Evolutionary conservation across 2,888 invertebrate genomes (phyloP), one percentile per base, ranked within the genome.

Genomic region (Steinernema scapterisci): DNA sequence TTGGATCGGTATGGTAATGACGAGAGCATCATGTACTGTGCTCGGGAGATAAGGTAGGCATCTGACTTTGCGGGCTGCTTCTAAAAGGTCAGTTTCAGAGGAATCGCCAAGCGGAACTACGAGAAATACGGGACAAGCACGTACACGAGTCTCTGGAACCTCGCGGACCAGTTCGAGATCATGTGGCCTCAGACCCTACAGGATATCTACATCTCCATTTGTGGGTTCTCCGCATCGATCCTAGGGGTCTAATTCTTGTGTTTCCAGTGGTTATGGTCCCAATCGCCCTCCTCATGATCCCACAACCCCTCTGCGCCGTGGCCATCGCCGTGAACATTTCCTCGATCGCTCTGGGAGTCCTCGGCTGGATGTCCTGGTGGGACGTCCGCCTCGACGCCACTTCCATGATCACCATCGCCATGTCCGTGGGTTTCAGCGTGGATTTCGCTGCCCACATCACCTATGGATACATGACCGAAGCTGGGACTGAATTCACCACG

Each of bases 381-480:
- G 74, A 63, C 25, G 83, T 85, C 48, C 80, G 80, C 43, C 72
- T 85, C 25, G 84, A 85, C 70, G 84, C 84, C n/a, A 85, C 84
- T 1, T 84, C 84, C 1, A 85, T 85, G 85, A 85, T 85, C 43
- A 84, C 85, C 1, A 83, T 85, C n/a, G 85, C 85, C 11, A 85
- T 85, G 84, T 82, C 81, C 71, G 85, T 85, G 7, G 85, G 85
- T 0, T 85, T 85, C 78, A 81, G 81, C 9, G 85, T 85, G 38
- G 84, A 85, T 63, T 85, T 85, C 48, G 84, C 85, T 11, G 84
- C 85, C 1, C 85, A 84, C 46, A 83, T 84, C 52, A 81, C 84
- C 1, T 85, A 83, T 54, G 83, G 83, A n/a, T 25, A 83, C 76
- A 83, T 83, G 80, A 82, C 80, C 13, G 81, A 80, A 71, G 76